Evolutionary conservation across 2,888 invertebrate genomes (phyloP), one percentile per base, ranked within the genome.

Genomic region (Pseudanteris insignis): DNA sequence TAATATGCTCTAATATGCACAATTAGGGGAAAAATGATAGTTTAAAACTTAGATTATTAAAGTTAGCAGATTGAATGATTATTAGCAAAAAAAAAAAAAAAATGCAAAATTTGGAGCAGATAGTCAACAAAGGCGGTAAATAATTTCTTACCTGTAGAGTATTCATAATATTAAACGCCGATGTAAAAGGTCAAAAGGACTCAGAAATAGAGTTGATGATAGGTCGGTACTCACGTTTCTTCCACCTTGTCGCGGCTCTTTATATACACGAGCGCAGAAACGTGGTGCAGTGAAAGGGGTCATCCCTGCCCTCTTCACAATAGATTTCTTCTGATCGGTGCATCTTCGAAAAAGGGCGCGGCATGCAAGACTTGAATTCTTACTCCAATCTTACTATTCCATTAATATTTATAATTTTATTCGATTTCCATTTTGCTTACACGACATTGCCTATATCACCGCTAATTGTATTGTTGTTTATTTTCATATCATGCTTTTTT

Each of bases 211-310:
- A 73, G 77, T 76, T 76, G 76, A 72, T 71, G 77, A 76, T 77
- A 71, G 72, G 74, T 74, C 74, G 76, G 69, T 76, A 78, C 78
- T 78, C 75, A 74, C 77, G 77, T 70, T 71, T 78, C 75, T 73
- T 77, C 75, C 71, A 74, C 70, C 72, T 75, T 76, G 73, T 75
- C 72, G 70, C 74, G 75, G 74, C 77, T 78, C 78, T 75, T 78
- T 78, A 78, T 77, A 77, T 78, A 78, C 77, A 71, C 75, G 73
- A 68, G 68, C 71, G 70, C 67, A 71, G 69, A 72, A 77, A 75
- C 77, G 71, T 75, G 73, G 72, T 76, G 70, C 73, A 77, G 79
- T 80, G 79, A 80, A 79, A 79, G 79, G 79, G 79, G 79, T 79
- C 79, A 79, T 79, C 79, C 79, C 79, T 79, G 79, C 79, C 78